Base-by-base conservation (phyloP, 2,113 vertebrate species). In the Coracopsis vasa region DNA sequence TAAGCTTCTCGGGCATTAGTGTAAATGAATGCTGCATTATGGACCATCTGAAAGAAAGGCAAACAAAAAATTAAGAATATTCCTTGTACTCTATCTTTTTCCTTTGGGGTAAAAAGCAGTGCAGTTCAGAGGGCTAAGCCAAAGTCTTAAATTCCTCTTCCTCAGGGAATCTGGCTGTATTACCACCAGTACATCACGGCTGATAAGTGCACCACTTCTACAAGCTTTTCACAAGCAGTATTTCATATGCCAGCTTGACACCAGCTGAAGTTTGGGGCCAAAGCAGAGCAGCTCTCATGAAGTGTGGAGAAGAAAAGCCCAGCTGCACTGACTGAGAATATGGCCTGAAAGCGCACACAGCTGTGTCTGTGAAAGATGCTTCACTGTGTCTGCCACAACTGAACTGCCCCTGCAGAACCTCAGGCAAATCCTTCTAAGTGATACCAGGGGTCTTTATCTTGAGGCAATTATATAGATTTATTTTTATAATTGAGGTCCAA, bases 401-500 rank as follows among this genome's bases (percentile, higher is more conserved):
- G 51, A 77, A 54, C 20, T 45, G 54, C 23, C 66, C 27, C 75
- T 12, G 7, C 86, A 84, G 73, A 92, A 91, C 80, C 86, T 45
- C 13, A 2, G 54, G 93, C 90, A 92, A 45, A 77, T 95, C 82
- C 77, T 89, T 78, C 89, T 80, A 79, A 87, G 84, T 0, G 0
- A 69, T 80, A 91, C 64, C 39, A 66, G 87, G 35, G 94, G 70
- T 51, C 66, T 91, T 65, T 39, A 79, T 90, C 89, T 91, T 72
- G 14, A 92, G 80, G 93, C 91, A 93, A 79, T 96, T 94, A 95
- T 31, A 94, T 5, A 80, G 91, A 94, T 95, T 89, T 74, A 78
- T 95, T 96, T 94, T 96, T 93, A 86, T 96, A 97, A 97, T 74
- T 94, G 78, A 87, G 80, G 93, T 87, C 95, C 91, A 89, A 87